Evolutionary conservation across 2,888 invertebrate species (phyloP).

Genomic region (Gastrophysa polygoni): DNA sequence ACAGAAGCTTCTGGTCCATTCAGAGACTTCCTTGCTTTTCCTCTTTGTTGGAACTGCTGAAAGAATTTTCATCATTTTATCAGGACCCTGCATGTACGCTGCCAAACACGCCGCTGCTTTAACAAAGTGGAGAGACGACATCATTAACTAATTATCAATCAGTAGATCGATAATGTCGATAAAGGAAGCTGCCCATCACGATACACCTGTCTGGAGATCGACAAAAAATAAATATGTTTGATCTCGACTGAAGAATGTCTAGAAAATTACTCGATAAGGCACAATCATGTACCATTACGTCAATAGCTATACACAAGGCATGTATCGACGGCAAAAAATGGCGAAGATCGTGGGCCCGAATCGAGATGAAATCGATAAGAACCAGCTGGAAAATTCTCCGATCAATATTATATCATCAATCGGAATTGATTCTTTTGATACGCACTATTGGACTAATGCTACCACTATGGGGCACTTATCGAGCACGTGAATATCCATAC

Average conservation of each 20-base stretch:
- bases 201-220: not conserved
- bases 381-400: not conserved
- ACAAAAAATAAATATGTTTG: not conserved
- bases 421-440: not conserved
- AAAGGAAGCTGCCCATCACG: slow-evolving; percentile 18
- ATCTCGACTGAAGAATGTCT: slow-evolving; percentile 4
- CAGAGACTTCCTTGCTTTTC: no score
- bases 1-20: no score
- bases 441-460: not conserved
- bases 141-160: slow-evolving; percentile 27
- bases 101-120: no score
- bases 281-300: slow-evolving; percentile 9
- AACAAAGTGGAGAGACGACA: not conserved
- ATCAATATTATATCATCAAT: not conserved
- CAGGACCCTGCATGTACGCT: no score
- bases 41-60: no score
- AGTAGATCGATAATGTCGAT: slow-evolving; percentile 23
- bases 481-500: no score
- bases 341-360: not conserved
- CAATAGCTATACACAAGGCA: slow-evolving; percentile 9
- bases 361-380: not conserved
- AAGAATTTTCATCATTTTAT: no score
- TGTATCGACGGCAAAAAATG: not conserved
- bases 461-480: no score
- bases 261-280: slow-evolving; percentile 6